A percentile compares a stretch with the other conserved stretches of the same genome.
Evolutionary conservation across 2,797 vertebrate genomes (phyloP).

Genomic region (Gallinago stenura): DNA sequence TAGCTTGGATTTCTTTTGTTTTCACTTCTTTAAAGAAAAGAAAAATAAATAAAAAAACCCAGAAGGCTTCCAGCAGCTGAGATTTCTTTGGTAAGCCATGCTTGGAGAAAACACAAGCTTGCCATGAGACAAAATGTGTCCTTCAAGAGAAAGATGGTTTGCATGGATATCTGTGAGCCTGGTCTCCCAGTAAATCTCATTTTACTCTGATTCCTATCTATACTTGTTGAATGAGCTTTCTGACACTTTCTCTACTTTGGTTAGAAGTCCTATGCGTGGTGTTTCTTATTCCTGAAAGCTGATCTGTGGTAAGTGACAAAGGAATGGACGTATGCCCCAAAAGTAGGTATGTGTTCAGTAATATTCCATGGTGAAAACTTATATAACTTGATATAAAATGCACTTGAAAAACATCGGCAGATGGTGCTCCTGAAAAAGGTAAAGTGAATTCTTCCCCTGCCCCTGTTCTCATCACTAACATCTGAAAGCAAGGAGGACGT

Average conservation of each 20-base stretch:
- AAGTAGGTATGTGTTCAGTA: not conserved
- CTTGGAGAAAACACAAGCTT: not conserved
- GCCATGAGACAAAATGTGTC: not conserved
- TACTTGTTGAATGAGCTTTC: not conserved
- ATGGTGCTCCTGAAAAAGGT: constrained; percentile 37
- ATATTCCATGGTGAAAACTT: not conserved
- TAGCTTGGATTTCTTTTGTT: constrained; percentile 49
- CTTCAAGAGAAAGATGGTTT: not conserved
- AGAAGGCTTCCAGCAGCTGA: not conserved
- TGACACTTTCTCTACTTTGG: not conserved
- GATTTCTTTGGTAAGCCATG: constrained; percentile 18
- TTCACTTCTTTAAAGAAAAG: constrained; percentile 11
- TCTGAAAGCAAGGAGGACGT: not conserved
- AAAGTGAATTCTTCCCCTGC: not conserved
- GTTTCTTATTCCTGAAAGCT: not conserved
- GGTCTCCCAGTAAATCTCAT: not conserved
- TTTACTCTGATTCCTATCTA: not conserved
- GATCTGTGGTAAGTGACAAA: not conserved
- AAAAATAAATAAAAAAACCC: not conserved
- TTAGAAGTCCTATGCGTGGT: not conserved
- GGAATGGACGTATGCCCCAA: not conserved
- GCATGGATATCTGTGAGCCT: not conserved
- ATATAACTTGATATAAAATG: not conserved
- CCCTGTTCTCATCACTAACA: not conserved
- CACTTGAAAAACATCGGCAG: not conserved